Base-by-base conservation (phyloP, 2,888 invertebrate species). In the Melanargia galathea region DNA sequence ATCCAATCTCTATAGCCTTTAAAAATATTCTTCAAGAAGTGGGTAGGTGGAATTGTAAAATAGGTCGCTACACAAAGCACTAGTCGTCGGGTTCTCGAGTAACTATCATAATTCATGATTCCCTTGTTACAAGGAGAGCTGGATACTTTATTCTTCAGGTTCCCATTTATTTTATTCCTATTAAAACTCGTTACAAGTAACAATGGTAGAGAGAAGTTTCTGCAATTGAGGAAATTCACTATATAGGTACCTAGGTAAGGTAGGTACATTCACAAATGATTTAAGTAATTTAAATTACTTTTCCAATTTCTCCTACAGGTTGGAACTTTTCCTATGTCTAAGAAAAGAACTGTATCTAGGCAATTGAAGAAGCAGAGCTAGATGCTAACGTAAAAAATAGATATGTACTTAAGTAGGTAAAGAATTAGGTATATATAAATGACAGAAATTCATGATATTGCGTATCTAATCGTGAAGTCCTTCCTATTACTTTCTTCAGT, bases 31-130 rank as follows among this genome's bases (percentile, higher is more conserved):
- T 58, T 65, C 51, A 55, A 55, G 63, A 51, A 60, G 57, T 58
- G 57, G 30, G 18, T 46, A 61, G 62, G 56, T 61, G 58, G 63
- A 65, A 63, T 67, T 61, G 65, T 67, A 59, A 67, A 67, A 63
- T 65, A 67, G 65, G 65, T 67, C 65, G 62, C 63, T 63, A 61
- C 67, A 67, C 67, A 67, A 67, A 67, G 67, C 64, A 64, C 65
- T 57, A 64, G 64, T 62, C 63, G 61, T 60, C 65, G 60, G 62
- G 64, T 40, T 60, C 70, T 64, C 70, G 66, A 66, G 66, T 68
- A 67, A 70, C 67, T 69, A 69, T 66, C 66, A 69, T 70, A 65
- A 70, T 69, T 68, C 69, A 69, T 68, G 70, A 67, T 70, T 66
- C 67, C 70, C 66, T 70, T 60, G 69, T 66, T 64, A 66, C 68